Evolutionary conservation across 2,888 invertebrate species (phyloP).

Genomic region (Adela reaumurella): DNA sequence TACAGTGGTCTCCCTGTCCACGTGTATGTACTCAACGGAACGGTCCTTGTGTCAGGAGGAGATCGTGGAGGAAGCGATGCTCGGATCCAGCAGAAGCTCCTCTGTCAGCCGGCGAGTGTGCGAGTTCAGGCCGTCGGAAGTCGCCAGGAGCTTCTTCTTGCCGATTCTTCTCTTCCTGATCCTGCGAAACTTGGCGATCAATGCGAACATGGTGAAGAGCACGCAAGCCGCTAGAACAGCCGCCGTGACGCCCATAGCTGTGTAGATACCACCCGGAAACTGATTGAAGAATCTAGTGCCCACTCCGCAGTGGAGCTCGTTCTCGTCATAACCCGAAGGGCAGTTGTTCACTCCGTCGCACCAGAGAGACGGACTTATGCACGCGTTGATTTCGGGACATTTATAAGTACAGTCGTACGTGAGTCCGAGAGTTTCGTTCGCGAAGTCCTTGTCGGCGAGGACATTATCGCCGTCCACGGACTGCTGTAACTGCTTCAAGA

Average conservation of each 20-base stretch:
- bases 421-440: constrained; percentile 17
- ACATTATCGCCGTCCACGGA: not conserved
- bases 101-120: constrained; percentile 59
- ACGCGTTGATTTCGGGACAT: constrained; percentile 74
- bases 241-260: constrained; percentile 56
- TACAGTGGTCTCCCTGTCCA: constrained; percentile 91
- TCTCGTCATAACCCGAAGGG: constrained; percentile 68
- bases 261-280: constrained; percentile 49
- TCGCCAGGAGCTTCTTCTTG: constrained; percentile 34
- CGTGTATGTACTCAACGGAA: constrained; percentile 89
- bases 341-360: constrained; percentile 68
- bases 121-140: constrained; percentile 14
- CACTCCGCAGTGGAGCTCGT: constrained; percentile 58
- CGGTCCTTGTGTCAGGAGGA: constrained; percentile 86
- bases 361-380: constrained; percentile 71
- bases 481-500: constrained; percentile 22
- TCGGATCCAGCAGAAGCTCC: constrained; percentile 65
- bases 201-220: constrained; percentile 56
- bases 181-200: constrained; percentile 55
- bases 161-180: constrained; percentile 48
- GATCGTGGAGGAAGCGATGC: constrained; percentile 50
- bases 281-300: constrained; percentile 46
- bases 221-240: constrained; percentile 55
- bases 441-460: constrained; percentile 24
- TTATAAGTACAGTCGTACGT: constrained; percentile 55